A percentile compares a stretch with the other conserved stretches of the same genome.
phyloP scores from a whole-genome alignment of 2,113 vertebrate species.

The Catagonus wagneri region DNA sequence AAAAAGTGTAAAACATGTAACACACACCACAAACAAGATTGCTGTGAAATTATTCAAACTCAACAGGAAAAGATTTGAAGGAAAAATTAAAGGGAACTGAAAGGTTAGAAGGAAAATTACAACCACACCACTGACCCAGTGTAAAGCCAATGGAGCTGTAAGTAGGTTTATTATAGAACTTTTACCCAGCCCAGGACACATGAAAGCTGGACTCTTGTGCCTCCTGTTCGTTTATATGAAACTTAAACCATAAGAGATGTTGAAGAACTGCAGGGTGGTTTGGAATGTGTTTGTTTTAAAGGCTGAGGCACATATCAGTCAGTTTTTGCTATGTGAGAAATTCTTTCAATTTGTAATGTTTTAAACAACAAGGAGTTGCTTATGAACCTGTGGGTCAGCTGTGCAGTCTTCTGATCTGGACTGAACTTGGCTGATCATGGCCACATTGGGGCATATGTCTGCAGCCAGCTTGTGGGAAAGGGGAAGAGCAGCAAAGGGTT shows the following conservation, averaged over 20 bases:
- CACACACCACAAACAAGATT: background rate
- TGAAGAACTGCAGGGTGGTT: background rate
- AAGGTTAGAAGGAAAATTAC: background rate
- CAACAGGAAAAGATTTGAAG: background rate
- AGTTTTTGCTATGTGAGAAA: background rate
- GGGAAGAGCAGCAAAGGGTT: background rate
- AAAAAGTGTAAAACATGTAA: background rate
- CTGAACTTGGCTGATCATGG: background rate
- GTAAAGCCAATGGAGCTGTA: background rate
- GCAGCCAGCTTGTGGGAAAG: background rate
- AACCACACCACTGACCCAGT: background rate
- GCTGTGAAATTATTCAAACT: slow-evolving; percentile 8
- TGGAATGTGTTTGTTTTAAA: background rate
- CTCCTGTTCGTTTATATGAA: background rate
- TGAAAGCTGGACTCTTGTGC: background rate
- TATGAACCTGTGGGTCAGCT: background rate
- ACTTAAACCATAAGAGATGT: background rate
- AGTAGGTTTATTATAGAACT: background rate
- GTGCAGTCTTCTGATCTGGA: background rate
- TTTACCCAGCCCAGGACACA: background rate
- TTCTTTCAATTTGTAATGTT: background rate
- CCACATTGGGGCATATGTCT: background rate
- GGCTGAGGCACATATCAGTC: background rate
- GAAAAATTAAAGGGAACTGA: background rate
- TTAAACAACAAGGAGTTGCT: background rate